These are phyloP conservation scores for Tetragonula clypearis DNA, from an alignment of 1,140 invertebrate genomes.

Conservation along the genomic window DNA sequence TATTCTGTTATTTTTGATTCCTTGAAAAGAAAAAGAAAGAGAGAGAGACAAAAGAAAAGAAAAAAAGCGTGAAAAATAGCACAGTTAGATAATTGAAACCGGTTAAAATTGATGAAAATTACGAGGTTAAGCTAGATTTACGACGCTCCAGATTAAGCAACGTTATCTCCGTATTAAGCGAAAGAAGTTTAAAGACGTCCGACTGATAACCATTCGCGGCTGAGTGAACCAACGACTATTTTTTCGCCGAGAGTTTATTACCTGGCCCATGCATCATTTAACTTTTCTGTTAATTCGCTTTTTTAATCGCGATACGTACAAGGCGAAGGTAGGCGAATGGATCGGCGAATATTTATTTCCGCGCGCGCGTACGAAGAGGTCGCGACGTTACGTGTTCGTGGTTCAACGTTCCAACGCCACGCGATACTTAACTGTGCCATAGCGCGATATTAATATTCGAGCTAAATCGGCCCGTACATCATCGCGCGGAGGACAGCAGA, in stretches of 20 bases:
- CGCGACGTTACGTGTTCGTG: constrained; percentile 35
- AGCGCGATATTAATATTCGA: constrained; percentile 68
- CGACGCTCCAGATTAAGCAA: not conserved
- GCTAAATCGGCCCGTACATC: constrained; percentile 61
- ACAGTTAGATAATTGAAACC: no score
- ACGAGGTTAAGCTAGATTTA: not conserved
- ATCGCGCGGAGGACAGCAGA: constrained; percentile 20
- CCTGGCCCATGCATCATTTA: not conserved
- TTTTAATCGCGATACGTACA: constrained; percentile 12
- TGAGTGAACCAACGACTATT: not conserved
- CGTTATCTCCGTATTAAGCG: not conserved
- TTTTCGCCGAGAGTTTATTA: not conserved
- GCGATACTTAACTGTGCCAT: constrained; percentile 51
- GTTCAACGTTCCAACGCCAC: constrained; percentile 45
- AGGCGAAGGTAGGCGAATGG: constrained; percentile 18
- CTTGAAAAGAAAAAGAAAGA: not conserved
- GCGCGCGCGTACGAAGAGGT: not conserved
- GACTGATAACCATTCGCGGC: not conserved
- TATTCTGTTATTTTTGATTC: no score
- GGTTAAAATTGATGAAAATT: no score
- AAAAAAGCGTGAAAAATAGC: no score
- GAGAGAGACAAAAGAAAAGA: not conserved
- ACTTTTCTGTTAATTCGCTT: not conserved
- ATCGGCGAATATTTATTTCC: constrained; percentile 30
- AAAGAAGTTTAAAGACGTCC: not conserved